Percentiles rank a stretch among this genome's conserved stretches.
phyloP scores from a whole-genome alignment of 2,113 vertebrate species.

The Apteryx mantelli region DNA sequence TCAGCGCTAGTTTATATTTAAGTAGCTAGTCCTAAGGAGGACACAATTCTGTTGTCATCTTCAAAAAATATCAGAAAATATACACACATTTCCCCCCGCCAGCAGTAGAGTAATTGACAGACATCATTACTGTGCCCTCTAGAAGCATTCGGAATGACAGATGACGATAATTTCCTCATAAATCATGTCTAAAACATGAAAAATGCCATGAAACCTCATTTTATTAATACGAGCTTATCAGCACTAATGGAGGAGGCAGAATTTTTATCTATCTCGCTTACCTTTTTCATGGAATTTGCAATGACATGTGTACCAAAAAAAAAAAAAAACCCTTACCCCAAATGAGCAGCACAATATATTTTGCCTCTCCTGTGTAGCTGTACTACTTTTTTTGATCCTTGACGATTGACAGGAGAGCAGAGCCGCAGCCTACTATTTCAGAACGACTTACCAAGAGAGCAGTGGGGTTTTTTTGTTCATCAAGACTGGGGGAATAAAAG shows the following conservation, averaged over 20 bases:
- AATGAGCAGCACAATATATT: neutral
- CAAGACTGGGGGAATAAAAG: neutral
- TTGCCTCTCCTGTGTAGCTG: neutral
- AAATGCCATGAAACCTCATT: slow-evolving; percentile 11
- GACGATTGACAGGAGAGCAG: slow-evolving; percentile 8
- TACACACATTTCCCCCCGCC: neutral
- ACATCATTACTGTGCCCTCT: slow-evolving; percentile 39
- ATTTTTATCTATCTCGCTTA: neutral
- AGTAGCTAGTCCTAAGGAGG: neutral
- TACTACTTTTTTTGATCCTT: neutral
- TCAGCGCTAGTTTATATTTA: neutral
- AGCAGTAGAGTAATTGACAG: slow-evolving; percentile 27
- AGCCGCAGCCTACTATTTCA: neutral
- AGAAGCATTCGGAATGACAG: slow-evolving; percentile 25
- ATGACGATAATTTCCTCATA: slow-evolving; percentile 31
- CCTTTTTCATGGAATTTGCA: neutral
- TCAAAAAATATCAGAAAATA: neutral
- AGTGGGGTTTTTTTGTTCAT: neutral
- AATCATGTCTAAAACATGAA: slow-evolving; percentile 36
- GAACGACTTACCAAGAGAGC: neutral
- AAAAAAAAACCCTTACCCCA: neutral
- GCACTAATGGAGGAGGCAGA: neutral
- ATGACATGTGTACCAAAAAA: neutral
- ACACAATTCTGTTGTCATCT: neutral
- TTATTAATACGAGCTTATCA: neutral